Conservation (phyloP, 2,797 vertebrate species). For the Acipenser transmontanus region DNA sequence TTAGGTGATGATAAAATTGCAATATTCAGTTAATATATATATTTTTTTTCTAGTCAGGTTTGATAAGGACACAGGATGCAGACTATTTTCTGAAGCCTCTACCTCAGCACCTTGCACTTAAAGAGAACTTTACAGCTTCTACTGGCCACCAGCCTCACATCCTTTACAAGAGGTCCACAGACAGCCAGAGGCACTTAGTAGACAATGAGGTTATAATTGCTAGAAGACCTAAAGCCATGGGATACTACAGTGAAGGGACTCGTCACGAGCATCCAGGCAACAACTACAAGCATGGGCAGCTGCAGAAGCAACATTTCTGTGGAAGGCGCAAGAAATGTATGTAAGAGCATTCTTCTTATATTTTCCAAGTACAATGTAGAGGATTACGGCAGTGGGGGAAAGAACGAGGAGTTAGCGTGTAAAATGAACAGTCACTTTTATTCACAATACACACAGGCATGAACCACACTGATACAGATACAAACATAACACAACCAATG, state of each 20-base stretch:
- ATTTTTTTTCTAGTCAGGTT: constrained; percentile 71
- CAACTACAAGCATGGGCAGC: constrained; percentile 39
- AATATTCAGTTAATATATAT: constrained; percentile 22
- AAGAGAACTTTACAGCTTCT: constrained; percentile 45
- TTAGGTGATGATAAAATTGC: no score
- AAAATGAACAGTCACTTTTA: no score
- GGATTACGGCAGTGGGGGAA: no score
- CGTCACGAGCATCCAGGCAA: constrained; percentile 14
- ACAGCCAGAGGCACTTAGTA: constrained; percentile 13
- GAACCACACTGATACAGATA: no score
- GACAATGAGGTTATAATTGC: constrained; percentile 21
- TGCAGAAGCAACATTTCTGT: constrained; percentile 75
- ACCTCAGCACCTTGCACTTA: constrained; percentile 47
- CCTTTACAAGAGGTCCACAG: constrained; percentile 65
- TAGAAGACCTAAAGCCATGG: constrained; percentile 14
- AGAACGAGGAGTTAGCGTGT: no score
- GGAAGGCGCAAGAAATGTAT: constrained; percentile 92
- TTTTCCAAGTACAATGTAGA: neutral
- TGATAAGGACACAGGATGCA: constrained; percentile 74
- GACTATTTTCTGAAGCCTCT: constrained; percentile 82
- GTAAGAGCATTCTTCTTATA: constrained; percentile 61
- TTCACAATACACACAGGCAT: no score
- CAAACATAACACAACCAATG: no score
- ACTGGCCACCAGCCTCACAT: constrained; percentile 65
- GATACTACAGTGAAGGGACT: constrained; percentile 1